Base-by-base conservation (phyloP, 2,113 vertebrate species). In the Pseudolaguvia tuberculata region DNA sequence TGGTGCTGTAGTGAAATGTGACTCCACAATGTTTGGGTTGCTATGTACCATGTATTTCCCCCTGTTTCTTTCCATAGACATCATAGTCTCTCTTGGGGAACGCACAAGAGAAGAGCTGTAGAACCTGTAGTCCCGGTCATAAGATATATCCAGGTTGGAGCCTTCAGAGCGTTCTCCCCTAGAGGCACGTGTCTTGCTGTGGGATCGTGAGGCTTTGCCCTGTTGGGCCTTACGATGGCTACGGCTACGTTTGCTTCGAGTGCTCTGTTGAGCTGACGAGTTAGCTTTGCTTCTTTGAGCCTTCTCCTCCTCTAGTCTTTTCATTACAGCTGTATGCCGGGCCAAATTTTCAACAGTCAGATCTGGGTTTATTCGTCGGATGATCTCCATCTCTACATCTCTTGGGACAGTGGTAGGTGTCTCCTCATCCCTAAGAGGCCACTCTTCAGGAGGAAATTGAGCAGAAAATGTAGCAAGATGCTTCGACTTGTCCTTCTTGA, bases 401-500 rank as follows among this genome's bases (percentile, higher is more conserved):
- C 95, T 90, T 0, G 97, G 97, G 80, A 99, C 93, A 72, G 94
- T 93, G n/a, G 90, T 94, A 17, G 95, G 95, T 0, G 86, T 91
- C 83, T 99, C 97, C 84, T 99, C 97, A 0, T 99, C 97, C 2
- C 94, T 89, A 45, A 99, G 91, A 0, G 97, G 97, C 97, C 97
- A 99, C 86, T 99, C 97, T 80, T 96, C 95, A 0, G 97, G 97
- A 63, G 97, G 97, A 77, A 99, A 99, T 84, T 99, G 97, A 57
- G 95, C 96, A 0, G 96, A 98, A 80, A 99, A 99, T 56, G 96
- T 98, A 42, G 94, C 93, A 72, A 98, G 83, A 80, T 98, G 96
- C 85, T 98, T 99, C 77, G 95, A 86, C 86, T 97, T 98, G 83
- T 98, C 96, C 83, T 98, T 99, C 78, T 99, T 98, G 86, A 98